Evolutionary conservation across 2,797 vertebrate species (phyloP).

Genomic region (Ciconia nigra): DNA sequence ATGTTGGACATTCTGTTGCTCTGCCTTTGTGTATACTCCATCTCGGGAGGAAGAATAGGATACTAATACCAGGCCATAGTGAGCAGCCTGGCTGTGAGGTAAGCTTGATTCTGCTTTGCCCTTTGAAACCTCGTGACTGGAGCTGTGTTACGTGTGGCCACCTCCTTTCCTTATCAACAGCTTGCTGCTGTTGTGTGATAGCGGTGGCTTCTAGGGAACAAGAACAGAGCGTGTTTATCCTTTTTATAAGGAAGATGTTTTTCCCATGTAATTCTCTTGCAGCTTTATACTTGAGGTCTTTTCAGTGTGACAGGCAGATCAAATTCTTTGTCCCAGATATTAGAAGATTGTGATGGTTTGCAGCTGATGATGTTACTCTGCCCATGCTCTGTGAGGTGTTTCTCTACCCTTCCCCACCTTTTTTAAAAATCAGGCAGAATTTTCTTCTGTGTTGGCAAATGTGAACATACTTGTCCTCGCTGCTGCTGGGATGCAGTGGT

Average conservation of each 20-base stretch:
- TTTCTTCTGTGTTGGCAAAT: neutral
- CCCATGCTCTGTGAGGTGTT: neutral
- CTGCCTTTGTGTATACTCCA: neutral
- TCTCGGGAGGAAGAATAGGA: neutral
- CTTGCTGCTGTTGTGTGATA: neutral
- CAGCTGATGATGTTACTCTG: neutral
- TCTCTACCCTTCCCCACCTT: neutral
- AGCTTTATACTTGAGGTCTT: neutral
- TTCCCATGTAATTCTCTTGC: neutral
- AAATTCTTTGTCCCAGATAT: neutral
- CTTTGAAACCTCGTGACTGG: neutral
- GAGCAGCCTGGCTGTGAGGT: neutral
- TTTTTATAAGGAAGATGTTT: neutral
- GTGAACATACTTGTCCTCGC: neutral
- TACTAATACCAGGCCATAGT: fast-evolving
- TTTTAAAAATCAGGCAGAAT: neutral
- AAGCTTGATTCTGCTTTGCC: neutral
- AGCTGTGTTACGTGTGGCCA: neutral
- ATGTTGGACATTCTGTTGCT: neutral
- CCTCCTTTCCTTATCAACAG: conserved; percentile 4
- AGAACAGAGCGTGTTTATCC: neutral
- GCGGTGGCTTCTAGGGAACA: neutral
- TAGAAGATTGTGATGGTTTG: neutral
- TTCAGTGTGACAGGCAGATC: neutral
- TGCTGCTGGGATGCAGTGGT: neutral